phyloP scores from a whole-genome alignment of 2,888 invertebrate species.

The Eupithecia exiguata region DNA sequence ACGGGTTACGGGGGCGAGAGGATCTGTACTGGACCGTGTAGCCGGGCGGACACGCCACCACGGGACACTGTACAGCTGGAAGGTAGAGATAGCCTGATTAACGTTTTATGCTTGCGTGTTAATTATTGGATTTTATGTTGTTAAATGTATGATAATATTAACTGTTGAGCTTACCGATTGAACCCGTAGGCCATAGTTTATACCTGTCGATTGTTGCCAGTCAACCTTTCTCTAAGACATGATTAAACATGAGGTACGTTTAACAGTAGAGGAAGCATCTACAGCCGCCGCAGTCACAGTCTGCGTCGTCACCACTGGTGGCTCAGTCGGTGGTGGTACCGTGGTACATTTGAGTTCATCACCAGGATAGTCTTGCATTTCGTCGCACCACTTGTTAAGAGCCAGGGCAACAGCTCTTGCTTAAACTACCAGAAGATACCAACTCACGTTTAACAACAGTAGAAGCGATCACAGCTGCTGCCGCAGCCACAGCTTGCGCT shows the following conservation, averaged over 20 bases:
- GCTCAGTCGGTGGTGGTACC: neutral
- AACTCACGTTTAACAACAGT: slow-evolving; percentile 59
- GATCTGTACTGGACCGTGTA: slow-evolving; percentile 81
- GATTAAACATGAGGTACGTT: slow-evolving; percentile 60
- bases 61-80: slow-evolving; percentile 75
- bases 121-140: too few species aligned
- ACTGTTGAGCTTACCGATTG: too few species aligned
- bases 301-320: slow-evolving; percentile 51
- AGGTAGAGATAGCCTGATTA: slow-evolving; percentile 13
- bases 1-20: slow-evolving; percentile 82
- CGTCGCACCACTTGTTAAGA: slow-evolving; percentile 90
- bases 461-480: slow-evolving; percentile 40
- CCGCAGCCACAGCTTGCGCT: slow-evolving; percentile 53
- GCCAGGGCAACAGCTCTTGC: slow-evolving; percentile 88
- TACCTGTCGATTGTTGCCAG: too few species aligned
- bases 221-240: slow-evolving; percentile 54
- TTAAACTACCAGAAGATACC: neutral
- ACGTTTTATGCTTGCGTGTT: too few species aligned
- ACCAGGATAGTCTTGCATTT: slow-evolving; percentile 91
- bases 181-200: too few species aligned
- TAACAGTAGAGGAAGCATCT: slow-evolving; percentile 42
- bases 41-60: slow-evolving; percentile 85
- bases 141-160: too few species aligned
- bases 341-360: slow-evolving; percentile 88
- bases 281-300: slow-evolving; percentile 51